Evolutionary conservation across 1,140 invertebrate species (phyloP), one percentile per base, ranked within the genome.

Genomic region (Idris sp.): DNA sequence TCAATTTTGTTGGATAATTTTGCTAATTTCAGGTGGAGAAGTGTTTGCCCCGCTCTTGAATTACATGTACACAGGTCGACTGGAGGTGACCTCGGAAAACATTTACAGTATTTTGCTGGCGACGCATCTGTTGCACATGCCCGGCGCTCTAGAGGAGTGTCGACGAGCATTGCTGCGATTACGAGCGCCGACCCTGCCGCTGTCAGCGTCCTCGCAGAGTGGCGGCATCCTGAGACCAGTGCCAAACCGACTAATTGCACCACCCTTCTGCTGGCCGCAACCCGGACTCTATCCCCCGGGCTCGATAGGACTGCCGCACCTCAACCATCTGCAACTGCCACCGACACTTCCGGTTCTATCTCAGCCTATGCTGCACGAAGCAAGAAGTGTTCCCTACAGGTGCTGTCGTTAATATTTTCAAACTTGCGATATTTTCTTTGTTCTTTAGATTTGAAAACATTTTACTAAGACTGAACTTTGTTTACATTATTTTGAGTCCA

Each of bases 11-110:
- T n/a, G n/a, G n/a, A n/a, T n/a, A n/a, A n/a, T n/a, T n/a, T n/a
- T n/a, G n/a, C n/a, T n/a, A 22, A 35, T 49, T 54, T 2, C 33
- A 86, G 83, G 82, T 62, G 89, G 92, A 1, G 92, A 93, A 59
- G 91, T 92, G 33, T 94, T 94, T 77, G 91, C 91, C 0, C 91
- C 92, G 0, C 79, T 94, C 1, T 85, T 94, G 1, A 91, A 92
- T 6, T 94, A 92, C 81, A 93, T 94, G 92, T 93, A 93, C 83
- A 93, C 92, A 1, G 93, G 93, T 0, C 91, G 90, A 41, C 81
- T 94, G 49, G 92, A 93, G 69, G 84, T 94, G 13, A 93, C 89
- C 18, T 83, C 91, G 11, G 90, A 91, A 16, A 93, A 93, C 81
- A 92, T 94, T 40, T 94, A 93, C 83, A 91, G 90, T 58, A 91